Evolutionary conservation across 2,797 vertebrate genomes (phyloP), one percentile per base, ranked within the genome.

Genomic region (Coracias cyanogaster): DNA sequence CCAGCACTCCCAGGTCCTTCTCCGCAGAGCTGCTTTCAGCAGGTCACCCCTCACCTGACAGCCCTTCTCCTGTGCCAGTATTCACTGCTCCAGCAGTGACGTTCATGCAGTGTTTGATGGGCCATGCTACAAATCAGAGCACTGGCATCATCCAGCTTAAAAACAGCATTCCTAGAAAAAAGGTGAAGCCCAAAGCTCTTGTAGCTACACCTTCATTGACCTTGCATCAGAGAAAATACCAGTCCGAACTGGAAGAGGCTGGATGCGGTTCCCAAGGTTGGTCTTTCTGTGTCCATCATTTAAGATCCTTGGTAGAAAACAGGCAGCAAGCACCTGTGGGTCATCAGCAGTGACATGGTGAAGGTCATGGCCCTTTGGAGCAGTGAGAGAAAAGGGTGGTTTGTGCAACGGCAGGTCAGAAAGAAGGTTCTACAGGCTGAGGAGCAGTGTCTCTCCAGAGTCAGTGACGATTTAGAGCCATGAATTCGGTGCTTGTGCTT

Each of bases 361-460:
- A 20, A 71, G 51, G 3, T 6, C 5, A 1, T 9, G 39, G 5
- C 16, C 51, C 69, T 48, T 13, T 0, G 24, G 82, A 48, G 48
- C 79, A 8, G 3, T 0, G 13, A 25, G 48, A 31, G 54, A 12
- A 15, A 6, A 49, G 88, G 61, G 2, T 8, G 5, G 51, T 61
- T 77, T 48, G 49, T 21, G 28, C 8, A 43, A 17, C 6, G 4
- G 65, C 57, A 24, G 46, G 13, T 37, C 33, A 39, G 51, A 5
- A n/a, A 17, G 6, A 29, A 17, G 6, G 35, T 29, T 19, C 3
- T 11, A 15, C 17, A 41, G 41, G 19, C 28, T 29, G 39, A 58
- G 0, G 1, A 31, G 24, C 55, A 22, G 2, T 1, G 1, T 58
- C 39, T 49, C 24, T n/a, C 9, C 49, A 7, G 69, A 65, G n/a